Evolutionary conservation across 2,797 vertebrate genomes (phyloP).

Genomic region (Myripristis jacobus): DNA sequence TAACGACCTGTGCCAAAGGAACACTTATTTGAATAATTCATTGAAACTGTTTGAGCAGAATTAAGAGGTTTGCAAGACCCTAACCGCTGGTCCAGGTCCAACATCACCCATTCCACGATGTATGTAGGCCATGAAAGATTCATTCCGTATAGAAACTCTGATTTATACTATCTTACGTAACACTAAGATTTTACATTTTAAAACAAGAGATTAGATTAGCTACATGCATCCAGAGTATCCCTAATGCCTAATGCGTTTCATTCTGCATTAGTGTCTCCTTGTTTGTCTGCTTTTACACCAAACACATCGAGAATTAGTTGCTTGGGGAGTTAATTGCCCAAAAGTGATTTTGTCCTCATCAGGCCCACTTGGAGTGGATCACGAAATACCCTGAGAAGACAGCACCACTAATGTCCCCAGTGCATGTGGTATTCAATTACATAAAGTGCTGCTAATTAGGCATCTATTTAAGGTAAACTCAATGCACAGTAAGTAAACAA

Average conservation of each 20-base stretch:
- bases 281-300: background rate
- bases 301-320: conserved; percentile 37
- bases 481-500: conserved; percentile 36
- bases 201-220: no score
- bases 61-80: no score
- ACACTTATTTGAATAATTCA: background rate
- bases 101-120: background rate
- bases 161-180: no score
- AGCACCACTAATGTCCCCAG: conserved; percentile 34
- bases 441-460: conserved; percentile 19
- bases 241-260: no score
- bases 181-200: background rate
- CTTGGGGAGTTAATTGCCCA: conserved; percentile 33
- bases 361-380: conserved; percentile 36
- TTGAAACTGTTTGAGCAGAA: background rate
- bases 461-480: conserved; percentile 45
- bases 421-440: conserved; percentile 25
- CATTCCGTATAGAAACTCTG: no score
- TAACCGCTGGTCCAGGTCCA: no score
- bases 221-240: no score
- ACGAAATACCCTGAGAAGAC: conserved; percentile 21
- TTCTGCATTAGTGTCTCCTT: background rate
- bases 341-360: conserved; percentile 56
- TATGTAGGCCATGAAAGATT: no score
- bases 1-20: no score